Evolutionary conservation across 64 coral and sea anemone species (phyloP).

Genomic region (Stichodactyla mertensii): DNA sequence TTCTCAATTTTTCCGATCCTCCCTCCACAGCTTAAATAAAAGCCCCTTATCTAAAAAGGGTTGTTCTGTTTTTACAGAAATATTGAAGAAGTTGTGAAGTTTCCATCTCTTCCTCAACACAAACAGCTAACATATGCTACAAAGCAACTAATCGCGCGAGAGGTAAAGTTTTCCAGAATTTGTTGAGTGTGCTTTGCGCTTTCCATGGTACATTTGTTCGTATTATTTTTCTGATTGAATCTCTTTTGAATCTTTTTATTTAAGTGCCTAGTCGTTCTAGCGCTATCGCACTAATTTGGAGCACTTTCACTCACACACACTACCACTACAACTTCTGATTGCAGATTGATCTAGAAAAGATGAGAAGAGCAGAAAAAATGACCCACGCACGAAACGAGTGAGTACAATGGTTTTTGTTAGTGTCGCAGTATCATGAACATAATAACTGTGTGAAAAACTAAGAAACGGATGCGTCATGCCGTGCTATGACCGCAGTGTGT

Average conservation of each 20-base stretch:
- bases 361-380: constrained; percentile 49
- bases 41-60: too few species aligned
- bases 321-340: neutral
- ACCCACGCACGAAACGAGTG: constrained; percentile 6
- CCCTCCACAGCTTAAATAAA: too few species aligned
- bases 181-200: too few species aligned
- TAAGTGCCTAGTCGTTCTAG: too few species aligned
- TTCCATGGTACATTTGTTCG: too few species aligned
- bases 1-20: too few species aligned
- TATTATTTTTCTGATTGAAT: neutral
- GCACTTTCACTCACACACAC: too few species aligned
- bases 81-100: constrained; percentile 89
- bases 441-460: too few species aligned
- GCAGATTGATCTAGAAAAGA: constrained; percentile 76
- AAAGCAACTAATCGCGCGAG: constrained; percentile 86
- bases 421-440: too few species aligned
- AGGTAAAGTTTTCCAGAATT: constrained; percentile 31
- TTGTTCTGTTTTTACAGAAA: constrained; percentile 45
- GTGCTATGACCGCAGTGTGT: neutral
- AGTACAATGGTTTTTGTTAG: neutral
- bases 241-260: neutral
- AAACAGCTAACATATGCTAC: constrained; percentile 91
- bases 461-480: neutral
- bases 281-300: too few species aligned
- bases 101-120: constrained; percentile 87